These are phyloP conservation scores for Conus canariensis DNA, from an alignment of 2,888 invertebrate species.

Conservation along the genomic window DNA sequence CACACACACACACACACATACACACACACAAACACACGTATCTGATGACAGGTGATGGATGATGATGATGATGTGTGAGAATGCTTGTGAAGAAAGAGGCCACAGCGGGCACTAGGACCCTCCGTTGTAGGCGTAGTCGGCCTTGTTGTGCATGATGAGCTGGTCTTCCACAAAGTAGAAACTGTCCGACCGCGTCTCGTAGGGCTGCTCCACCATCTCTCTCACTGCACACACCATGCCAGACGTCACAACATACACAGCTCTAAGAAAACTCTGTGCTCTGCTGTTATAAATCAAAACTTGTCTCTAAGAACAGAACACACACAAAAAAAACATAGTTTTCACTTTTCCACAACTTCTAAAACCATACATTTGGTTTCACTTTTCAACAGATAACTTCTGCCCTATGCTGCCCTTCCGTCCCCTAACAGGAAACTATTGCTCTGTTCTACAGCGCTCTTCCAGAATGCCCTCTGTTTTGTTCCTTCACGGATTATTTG, in stretches of 20 bases:
- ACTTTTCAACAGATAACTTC: too few species aligned
- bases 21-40: background rate
- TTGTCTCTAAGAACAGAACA: background rate
- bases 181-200: constrained; percentile 98
- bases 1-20: background rate
- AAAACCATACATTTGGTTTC: too few species aligned
- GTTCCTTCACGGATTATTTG: too few species aligned
- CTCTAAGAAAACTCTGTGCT: too few species aligned
- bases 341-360: background rate
- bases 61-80: background rate
- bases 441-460: too few species aligned
- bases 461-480: too few species aligned
- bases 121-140: constrained; percentile 93
- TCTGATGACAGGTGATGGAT: background rate
- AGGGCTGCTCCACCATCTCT: constrained; percentile 97
- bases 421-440: too few species aligned
- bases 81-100: background rate
- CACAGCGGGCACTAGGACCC: constrained; percentile 48
- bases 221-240: constrained; percentile 82
- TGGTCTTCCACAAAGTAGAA: constrained; percentile 99
- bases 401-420: too few species aligned
- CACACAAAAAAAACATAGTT: background rate
- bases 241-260: background rate
- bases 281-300: background rate
- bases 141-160: constrained; percentile 99